Conservation (phyloP, 2,113 vertebrate genomes). For the Bos javanicus region DNA sequence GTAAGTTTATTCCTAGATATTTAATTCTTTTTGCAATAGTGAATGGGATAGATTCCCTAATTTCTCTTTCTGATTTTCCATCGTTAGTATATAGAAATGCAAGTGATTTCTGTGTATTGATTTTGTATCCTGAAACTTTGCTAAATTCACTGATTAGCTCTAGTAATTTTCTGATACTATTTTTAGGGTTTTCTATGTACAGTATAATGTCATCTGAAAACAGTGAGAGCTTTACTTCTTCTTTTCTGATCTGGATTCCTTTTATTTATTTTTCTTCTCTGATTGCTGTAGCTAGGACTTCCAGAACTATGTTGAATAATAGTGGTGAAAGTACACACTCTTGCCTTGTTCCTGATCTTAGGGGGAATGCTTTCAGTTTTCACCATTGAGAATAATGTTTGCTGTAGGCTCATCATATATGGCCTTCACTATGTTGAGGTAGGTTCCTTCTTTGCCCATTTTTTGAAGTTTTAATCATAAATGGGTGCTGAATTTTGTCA, state of each 20-base stretch:
- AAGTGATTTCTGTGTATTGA: too few species aligned
- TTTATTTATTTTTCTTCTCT: neutral
- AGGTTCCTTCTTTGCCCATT: neutral
- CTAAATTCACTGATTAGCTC: neutral
- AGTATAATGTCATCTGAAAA: neutral
- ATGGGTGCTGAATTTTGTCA: neutral
- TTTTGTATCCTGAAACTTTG: too few species aligned
- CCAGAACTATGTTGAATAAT: neutral
- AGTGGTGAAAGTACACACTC: neutral
- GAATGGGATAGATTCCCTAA: too few species aligned
- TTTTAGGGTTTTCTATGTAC: neutral
- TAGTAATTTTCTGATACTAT: neutral
- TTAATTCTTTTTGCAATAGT: too few species aligned
- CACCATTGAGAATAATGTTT: neutral
- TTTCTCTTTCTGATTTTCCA: too few species aligned
- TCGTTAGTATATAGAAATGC: too few species aligned
- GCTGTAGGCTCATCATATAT: neutral
- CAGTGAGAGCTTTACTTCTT: neutral
- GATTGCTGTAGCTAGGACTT: neutral
- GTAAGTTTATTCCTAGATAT: too few species aligned
- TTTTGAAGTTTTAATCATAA: neutral
- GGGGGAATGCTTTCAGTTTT: neutral
- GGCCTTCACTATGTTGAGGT: neutral
- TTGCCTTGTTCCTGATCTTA: neutral
- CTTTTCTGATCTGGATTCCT: neutral